Base-by-base conservation (phyloP, 2,888 invertebrate genomes). In the Selenia dentaria region DNA sequence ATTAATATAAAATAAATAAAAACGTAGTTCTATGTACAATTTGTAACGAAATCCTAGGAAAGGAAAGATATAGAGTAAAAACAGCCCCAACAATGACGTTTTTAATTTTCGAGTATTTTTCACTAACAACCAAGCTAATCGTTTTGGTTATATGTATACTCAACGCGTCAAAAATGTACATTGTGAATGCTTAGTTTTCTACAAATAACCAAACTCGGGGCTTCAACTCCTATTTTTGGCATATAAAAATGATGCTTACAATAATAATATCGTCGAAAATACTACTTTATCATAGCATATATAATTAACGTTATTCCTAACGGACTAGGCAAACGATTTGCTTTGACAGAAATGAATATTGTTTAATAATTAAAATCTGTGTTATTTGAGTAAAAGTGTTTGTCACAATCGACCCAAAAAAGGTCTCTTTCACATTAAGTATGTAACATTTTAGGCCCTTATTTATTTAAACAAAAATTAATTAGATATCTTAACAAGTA, bases 21-120 rank as follows among this genome's bases (percentile, higher is more conserved):
- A 60, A 53, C 46, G 70, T 73, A 70, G 65, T 66, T 74, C 74
- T 79, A 67, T 79, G 25, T 48, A 82, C 74, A 74, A 43, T 59
- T 60, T 67, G 62, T 74, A 85, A 84, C 82, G 66, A 80, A 87
- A 86, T 86, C 87, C 87, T 85, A 88, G 87, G 83, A 79, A 76
- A 75, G 73, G 70, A 73, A 75, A 67, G 35, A 10, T 18, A 20
- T 26, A 6, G 39, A 49, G 42, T 37, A 43, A 20, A 16, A 34
- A 31, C 53, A 51, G 45, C 11, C 41, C 51, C 2, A 22, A 8
- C 6, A 8, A 22, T 8, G 2, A 22, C 22, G 8, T 4, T 22
- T 22, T 22, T 8, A 22, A 8, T 22, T 22, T 8, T 8, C 44
- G 42, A 32, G 44, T 31, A 42, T 43, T 16, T 16, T 16, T n/a